Percentiles rank a stretch among this genome's conserved stretches.
Evolutionary conservation across 2,797 vertebrate genomes (phyloP).

Genomic region (Megalops cyprinoides): DNA sequence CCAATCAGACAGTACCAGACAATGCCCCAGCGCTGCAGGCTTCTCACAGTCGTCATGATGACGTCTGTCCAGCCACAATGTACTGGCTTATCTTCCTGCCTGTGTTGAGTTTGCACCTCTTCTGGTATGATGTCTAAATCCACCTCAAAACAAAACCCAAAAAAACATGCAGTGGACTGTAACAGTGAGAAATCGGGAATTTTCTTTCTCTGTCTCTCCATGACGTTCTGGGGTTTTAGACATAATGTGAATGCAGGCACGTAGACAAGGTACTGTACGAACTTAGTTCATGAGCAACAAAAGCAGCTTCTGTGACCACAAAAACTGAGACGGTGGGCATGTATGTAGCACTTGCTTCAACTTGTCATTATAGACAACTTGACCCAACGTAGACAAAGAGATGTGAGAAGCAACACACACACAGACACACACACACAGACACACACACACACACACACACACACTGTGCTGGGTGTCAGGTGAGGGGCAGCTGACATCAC

Average conservation of each 20-base stretch:
- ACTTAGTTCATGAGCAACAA: not conserved
- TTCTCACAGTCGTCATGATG: not conserved
- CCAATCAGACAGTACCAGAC: not conserved
- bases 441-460: not conserved
- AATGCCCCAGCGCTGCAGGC: not conserved
- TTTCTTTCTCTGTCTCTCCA: not conserved
- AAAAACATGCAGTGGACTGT: too few relatives aligned
- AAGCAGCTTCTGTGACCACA: not conserved
- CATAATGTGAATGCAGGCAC: too few relatives aligned
- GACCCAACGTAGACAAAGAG: too few relatives aligned
- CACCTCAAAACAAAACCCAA: not conserved
- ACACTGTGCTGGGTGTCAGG: not conserved
- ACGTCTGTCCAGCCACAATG: not conserved
- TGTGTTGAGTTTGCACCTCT: not conserved
- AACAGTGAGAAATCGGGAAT: too few relatives aligned
- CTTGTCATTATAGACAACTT: too few relatives aligned
- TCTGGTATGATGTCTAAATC: not conserved
- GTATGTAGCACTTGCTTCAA: not conserved
- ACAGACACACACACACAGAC: not conserved
- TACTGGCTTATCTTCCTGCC: not conserved
- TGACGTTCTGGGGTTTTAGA: too few relatives aligned
- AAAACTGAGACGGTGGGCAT: not conserved
- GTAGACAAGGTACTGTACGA: too few relatives aligned
- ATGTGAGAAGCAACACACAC: not conserved
- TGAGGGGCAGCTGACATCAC: slow-evolving; percentile 11